Base-by-base conservation (phyloP, 53 echinoderm and acorn worm species). In the Holothuria leucospilota region DNA sequence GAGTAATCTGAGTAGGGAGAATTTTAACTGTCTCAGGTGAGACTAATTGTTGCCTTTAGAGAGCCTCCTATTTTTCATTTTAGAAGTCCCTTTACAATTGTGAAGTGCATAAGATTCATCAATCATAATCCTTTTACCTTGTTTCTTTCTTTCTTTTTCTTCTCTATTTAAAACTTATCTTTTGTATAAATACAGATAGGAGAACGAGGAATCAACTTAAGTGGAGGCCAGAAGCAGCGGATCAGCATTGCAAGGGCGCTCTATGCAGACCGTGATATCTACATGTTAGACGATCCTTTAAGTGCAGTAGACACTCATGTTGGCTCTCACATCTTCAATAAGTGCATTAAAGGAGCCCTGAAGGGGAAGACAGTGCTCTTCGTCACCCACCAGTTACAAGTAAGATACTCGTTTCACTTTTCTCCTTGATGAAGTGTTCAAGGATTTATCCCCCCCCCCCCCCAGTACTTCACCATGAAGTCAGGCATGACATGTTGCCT, bases 251-350 rank as follows among this genome's bases (percentile, higher is more conserved):
- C 96, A n/a, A 69, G 96, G 69, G 96, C 94, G 24, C 87, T 92
- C 23, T 96, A 94, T 82, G 90, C 96, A 25, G 90, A 96, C 88
- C 72, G 91, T 7, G 96, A 96, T 59, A 94, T 96, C 81, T 93
- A 93, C 52, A 85, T 95, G n/a, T 91, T 95, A 0, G 96, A 95
- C 39, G 96, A 95, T 68, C 96, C 96, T 8, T 70, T 95, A n/a
- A 95, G 96, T 81, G 96, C 96, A 24, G 96, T 95, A 15, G 96
- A 95, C 77, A 91, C 93, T 4, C 96, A 95, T 68, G 96, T 95
- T n/a, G 96, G 96, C 28, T 84, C 89, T 39, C 96, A 95, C 75
- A 91, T 95, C 82, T 95, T 95, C 75, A 93, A 64, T 20, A 86
- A 93, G 26, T 90, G 90, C 58, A 93, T 95, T 74, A 91, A 93